Evolutionary conservation across 2,797 vertebrate genomes (phyloP).

Genomic region (Antennarius maculatus): DNA sequence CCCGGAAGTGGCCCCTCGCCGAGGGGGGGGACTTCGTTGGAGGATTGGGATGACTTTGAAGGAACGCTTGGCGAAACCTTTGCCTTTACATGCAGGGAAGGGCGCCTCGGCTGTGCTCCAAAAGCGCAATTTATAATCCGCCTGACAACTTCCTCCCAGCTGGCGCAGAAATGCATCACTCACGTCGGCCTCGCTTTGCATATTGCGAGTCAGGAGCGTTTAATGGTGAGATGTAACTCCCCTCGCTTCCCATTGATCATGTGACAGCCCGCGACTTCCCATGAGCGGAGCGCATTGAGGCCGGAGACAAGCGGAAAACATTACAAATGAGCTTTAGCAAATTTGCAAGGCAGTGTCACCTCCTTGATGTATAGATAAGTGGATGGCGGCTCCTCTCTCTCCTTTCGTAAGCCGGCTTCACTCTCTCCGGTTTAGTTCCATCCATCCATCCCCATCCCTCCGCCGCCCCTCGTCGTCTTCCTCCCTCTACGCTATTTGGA

Average conservation of each 20-base stretch:
- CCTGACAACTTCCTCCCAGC: conserved; percentile 69
- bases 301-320: conserved; percentile 79
- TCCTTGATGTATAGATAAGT: conserved; percentile 69
- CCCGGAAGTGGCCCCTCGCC: conserved; percentile 11
- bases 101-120: conserved; percentile 51
- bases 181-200: conserved; percentile 72
- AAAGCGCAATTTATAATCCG: conserved; percentile 78
- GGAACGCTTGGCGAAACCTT: conserved; percentile 51
- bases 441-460: conserved; percentile 43
- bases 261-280: conserved; percentile 70
- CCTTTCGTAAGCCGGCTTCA: conserved; percentile 19
- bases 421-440: conserved; percentile 18
- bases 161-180: conserved; percentile 70
- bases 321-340: conserved; percentile 79
- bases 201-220: conserved; percentile 75
- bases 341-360: conserved; percentile 68
- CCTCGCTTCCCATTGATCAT: conserved; percentile 80
- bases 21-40: not conserved
- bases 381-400: conserved; percentile 32
- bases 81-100: conserved; percentile 65
- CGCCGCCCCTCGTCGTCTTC: not conserved
- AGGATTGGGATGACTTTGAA: conserved; percentile 68
- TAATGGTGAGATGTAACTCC: conserved; percentile 81
- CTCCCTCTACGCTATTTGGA: conserved; percentile 28
- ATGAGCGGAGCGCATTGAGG: conserved; percentile 75